Conservation (phyloP, 2,797 vertebrate species). For the Heliangelus exortis region DNA sequence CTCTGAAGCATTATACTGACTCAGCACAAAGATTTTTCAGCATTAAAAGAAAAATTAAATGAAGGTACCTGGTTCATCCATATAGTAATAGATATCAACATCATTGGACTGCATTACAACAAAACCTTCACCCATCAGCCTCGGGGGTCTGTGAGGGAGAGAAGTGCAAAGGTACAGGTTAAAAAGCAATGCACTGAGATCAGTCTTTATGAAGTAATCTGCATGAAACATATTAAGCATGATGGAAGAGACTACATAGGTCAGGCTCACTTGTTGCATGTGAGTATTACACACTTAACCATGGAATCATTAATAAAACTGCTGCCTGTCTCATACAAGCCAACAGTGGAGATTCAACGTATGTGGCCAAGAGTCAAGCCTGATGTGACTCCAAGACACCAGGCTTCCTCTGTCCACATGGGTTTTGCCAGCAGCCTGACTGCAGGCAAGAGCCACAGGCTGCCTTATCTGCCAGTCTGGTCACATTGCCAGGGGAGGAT, state of each 20-base stretch:
- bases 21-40: not conserved
- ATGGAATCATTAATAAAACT: not conserved
- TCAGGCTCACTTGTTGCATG: not conserved
- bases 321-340: not conserved
- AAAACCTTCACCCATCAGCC: constrained; percentile 99
- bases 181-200: not conserved
- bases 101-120: constrained; percentile 99
- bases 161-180: not conserved
- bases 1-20: not conserved
- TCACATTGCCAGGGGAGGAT: not conserved
- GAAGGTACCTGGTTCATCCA: constrained; percentile 94
- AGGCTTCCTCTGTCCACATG: rapidly evolving
- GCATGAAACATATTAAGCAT: not conserved
- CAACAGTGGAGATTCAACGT: not conserved
- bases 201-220: not conserved
- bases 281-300: not conserved
- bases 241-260: not conserved
- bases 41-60: not conserved
- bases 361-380: not conserved
- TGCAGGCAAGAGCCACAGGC: too few relatives aligned
- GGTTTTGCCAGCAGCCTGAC: not conserved
- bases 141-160: constrained; percentile 85
- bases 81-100: constrained; percentile 98
- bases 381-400: not conserved
- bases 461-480: not conserved